A percentile compares a stretch with the other conserved stretches of the same genome.
Evolutionary conservation across 2,113 vertebrate species (phyloP).

Genomic region (Seriola dumerili): DNA sequence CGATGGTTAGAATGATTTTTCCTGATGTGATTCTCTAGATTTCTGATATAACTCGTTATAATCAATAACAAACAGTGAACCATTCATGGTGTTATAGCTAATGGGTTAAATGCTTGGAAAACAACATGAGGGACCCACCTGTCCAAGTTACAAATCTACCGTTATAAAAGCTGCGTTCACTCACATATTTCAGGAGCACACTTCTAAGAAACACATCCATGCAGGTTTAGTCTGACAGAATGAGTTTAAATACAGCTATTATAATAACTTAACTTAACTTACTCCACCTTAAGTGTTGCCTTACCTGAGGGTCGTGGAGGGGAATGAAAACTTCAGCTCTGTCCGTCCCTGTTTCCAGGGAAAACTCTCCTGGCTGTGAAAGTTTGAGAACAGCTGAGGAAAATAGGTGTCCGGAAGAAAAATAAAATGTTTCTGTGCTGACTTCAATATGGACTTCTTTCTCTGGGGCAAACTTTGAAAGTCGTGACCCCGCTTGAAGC

Average conservation of each 20-base stretch:
- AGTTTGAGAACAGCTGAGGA: not conserved
- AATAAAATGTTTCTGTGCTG: rapidly evolving
- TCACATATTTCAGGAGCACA: not conserved
- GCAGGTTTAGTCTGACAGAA: not conserved
- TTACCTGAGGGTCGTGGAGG: slow-evolving; percentile 64
- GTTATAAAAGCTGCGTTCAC: not conserved
- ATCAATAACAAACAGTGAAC: too few species aligned
- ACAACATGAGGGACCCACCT: slow-evolving; percentile 36
- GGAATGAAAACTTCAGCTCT: not conserved
- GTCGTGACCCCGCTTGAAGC: not conserved
- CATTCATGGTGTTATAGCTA: not conserved
- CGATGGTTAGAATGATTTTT: too few species aligned
- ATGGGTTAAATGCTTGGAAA: not conserved
- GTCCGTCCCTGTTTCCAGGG: slow-evolving; percentile 24
- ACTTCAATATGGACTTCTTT: not conserved
- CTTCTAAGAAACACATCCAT: not conserved
- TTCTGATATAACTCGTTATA: too few species aligned
- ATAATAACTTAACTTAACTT: not conserved
- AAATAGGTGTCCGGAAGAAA: not conserved
- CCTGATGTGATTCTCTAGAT: too few species aligned
- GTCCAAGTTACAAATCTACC: not conserved
- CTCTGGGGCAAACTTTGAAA: not conserved
- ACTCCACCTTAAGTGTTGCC: not conserved
- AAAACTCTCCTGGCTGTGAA: slow-evolving; percentile 11
- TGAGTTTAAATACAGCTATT: rapidly evolving